These are phyloP conservation scores for Chrysomela aeneicollis DNA, from an alignment of 2,888 invertebrate species.

Conservation along the genomic window DNA sequence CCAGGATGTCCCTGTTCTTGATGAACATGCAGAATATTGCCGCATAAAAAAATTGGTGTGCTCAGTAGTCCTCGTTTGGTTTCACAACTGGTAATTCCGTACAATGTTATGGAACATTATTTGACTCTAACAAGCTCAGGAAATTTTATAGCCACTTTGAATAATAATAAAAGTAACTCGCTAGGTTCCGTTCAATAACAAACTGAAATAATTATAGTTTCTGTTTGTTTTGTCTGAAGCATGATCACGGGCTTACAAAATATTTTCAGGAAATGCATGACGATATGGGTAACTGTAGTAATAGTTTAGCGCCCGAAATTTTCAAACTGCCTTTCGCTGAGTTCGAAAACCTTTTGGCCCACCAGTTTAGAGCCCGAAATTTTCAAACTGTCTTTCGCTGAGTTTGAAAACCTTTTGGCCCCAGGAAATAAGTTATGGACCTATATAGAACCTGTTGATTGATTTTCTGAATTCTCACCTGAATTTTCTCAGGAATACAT, in stretches of 20 bases:
- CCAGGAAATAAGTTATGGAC: too few relatives aligned
- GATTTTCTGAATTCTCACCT: too few relatives aligned
- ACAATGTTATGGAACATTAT: constrained; percentile 18
- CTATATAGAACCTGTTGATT: too few relatives aligned
- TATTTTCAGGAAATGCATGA: not conserved
- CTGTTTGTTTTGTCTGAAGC: constrained; percentile 11
- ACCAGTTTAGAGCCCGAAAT: too few relatives aligned
- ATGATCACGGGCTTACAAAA: not conserved
- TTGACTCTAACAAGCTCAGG: not conserved
- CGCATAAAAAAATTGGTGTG: not conserved
- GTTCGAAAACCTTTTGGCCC: too few relatives aligned
- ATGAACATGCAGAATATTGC: too few relatives aligned
- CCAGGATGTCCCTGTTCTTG: not conserved
- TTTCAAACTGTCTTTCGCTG: too few relatives aligned
- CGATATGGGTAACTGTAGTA: not conserved
- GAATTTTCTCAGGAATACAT: too few relatives aligned
- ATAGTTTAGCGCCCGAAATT: not conserved
- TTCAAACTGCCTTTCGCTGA: too few relatives aligned
- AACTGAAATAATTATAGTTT: constrained; percentile 10
- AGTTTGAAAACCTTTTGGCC: too few relatives aligned
- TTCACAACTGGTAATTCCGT: not conserved
- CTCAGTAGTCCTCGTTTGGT: not conserved
- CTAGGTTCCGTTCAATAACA: not conserved
- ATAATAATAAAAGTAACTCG: constrained; percentile 14
- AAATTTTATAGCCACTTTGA: not conserved